Conservation (phyloP, 2,888 invertebrate genomes). For the Prosopocoilus inquinatus region DNA sequence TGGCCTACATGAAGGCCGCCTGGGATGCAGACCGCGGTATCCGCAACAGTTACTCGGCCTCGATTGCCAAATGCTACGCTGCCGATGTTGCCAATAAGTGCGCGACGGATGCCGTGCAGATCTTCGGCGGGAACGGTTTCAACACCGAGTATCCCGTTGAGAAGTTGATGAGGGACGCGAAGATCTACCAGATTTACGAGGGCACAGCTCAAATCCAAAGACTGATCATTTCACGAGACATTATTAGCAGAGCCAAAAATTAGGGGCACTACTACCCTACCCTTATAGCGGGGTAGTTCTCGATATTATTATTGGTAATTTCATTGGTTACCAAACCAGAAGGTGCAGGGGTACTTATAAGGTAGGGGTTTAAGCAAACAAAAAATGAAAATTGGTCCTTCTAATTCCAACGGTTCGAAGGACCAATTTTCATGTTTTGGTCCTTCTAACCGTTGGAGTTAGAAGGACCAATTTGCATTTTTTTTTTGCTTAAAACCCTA, state of each 20-base stretch:
- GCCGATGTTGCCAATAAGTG: conserved; percentile 92
- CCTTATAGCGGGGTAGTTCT: too few relatives aligned
- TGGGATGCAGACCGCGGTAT: conserved; percentile 86
- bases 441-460: too few relatives aligned
- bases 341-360: too few relatives aligned
- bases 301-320: too few relatives aligned
- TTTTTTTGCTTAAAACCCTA: too few relatives aligned
- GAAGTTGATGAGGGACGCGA: conserved; percentile 98
- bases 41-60: conserved; percentile 82
- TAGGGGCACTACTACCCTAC: not conserved
- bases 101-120: conserved; percentile 92
- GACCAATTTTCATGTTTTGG: too few relatives aligned
- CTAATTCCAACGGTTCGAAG: too few relatives aligned
- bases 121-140: conserved; percentile 95
- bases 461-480: too few relatives aligned
- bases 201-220: conserved; percentile 98
- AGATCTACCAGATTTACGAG: conserved; percentile 98
- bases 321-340: too few relatives aligned
- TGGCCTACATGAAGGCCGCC: conserved; percentile 84
- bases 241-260: conserved; percentile 47
- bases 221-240: conserved; percentile 81
- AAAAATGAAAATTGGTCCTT: too few relatives aligned
- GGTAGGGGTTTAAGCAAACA: too few relatives aligned
- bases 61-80: conserved; percentile 93
- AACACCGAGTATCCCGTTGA: conserved; percentile 98